phyloP scores from a whole-genome alignment of 2,888 invertebrate genomes.

The Oeneis ivallda region DNA sequence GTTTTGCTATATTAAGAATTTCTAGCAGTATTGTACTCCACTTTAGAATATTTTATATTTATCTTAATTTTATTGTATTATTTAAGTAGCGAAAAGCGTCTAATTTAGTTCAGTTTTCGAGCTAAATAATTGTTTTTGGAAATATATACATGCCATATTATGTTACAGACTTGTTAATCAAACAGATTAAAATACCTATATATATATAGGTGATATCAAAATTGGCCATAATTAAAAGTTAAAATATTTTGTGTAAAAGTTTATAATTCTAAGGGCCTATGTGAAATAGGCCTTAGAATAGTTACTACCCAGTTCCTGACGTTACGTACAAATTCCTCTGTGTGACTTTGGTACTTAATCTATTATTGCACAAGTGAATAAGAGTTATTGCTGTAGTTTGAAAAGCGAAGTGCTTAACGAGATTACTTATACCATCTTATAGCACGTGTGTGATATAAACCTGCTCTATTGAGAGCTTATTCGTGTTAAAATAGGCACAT shows the following conservation, averaged over 20 bases:
- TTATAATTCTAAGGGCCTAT: neutral
- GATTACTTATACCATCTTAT: too few relatives aligned
- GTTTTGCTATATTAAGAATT: constrained; percentile 9
- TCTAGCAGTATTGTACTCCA: constrained; percentile 16
- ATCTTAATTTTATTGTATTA: constrained; percentile 9
- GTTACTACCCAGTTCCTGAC: neutral
- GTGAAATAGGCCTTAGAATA: neutral
- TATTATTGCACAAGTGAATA: too few relatives aligned
- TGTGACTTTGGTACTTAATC: too few relatives aligned
- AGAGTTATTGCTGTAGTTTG: neutral
- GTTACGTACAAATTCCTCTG: too few relatives aligned
- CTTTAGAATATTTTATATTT: constrained; percentile 9
- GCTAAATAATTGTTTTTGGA: neutral
- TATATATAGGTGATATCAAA: neutral
- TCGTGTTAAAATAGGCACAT: too few relatives aligned
- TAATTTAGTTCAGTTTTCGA: neutral
- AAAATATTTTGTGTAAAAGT: neutral
- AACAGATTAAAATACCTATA: neutral
- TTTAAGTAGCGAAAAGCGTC: neutral
- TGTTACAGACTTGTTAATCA: neutral
- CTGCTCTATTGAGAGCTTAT: too few relatives aligned
- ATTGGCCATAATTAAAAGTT: constrained; percentile 3
- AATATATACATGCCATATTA: neutral
- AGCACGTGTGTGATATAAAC: too few relatives aligned
- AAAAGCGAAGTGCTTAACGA: neutral